Conservation (phyloP, 1,140 invertebrate genomes). For the Drosophila nebulosa region DNA sequence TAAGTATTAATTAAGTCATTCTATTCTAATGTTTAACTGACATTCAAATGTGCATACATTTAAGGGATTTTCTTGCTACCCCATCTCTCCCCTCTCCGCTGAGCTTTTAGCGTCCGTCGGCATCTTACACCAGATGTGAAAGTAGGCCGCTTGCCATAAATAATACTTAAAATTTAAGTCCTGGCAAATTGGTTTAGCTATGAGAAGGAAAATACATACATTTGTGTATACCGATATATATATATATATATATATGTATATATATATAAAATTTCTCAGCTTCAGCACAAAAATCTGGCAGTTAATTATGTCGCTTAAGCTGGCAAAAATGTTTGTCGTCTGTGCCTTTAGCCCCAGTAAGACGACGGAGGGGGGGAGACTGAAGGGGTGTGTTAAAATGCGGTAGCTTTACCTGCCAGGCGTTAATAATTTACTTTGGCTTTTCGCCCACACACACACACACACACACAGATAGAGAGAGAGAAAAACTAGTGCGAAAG, state of each 20-base stretch:
- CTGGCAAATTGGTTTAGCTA: constrained; percentile 71
- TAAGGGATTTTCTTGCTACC: no score
- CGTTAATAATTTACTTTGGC: constrained; percentile 49
- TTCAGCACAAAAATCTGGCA: constrained; percentile 62
- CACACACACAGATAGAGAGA: background rate
- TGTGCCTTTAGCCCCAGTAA: background rate
- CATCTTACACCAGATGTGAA: background rate
- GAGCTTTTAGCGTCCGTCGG: background rate
- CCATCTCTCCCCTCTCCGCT: no score
- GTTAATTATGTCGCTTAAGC: constrained; percentile 68
- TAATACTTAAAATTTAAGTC: constrained; percentile 77
- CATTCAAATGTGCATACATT: background rate
- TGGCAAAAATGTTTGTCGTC: constrained; percentile 29
- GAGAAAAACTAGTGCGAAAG: background rate
- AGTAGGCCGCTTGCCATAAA: constrained; percentile 37
- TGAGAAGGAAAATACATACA: constrained; percentile 21
- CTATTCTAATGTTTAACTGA: background rate
- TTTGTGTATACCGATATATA: constrained; percentile 12
- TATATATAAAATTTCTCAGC: constrained; percentile 22
- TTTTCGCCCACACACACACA: background rate
- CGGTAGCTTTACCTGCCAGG: constrained; percentile 39
- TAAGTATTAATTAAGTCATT: background rate
- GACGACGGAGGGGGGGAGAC: background rate
- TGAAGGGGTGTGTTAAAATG: background rate
- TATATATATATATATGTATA: constrained; percentile 9